Conservation (phyloP, 2,888 invertebrate species). For the Dynastes grantii region DNA sequence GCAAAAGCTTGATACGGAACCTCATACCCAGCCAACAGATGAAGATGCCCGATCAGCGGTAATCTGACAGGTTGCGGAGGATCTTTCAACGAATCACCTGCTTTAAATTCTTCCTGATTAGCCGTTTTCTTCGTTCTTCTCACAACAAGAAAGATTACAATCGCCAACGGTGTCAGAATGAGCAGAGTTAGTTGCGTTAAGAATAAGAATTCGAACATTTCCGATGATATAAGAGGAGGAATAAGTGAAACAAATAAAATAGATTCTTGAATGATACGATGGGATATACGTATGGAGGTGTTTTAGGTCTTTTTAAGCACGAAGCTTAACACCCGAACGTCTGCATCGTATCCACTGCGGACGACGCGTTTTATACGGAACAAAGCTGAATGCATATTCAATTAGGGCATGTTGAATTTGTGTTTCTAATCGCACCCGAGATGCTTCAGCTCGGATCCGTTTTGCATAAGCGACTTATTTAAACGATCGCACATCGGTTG, state of each 20-base stretch:
- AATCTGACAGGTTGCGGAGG: conserved; percentile 73
- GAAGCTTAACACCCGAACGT: conserved; percentile 2
- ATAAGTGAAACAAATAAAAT: no score
- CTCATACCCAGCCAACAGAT: conserved; percentile 74
- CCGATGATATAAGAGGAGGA: not conserved
- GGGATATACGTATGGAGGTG: not conserved
- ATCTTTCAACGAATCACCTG: conserved; percentile 60
- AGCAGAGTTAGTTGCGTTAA: conserved; percentile 2
- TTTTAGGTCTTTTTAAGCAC: not conserved
- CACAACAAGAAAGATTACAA: not conserved
- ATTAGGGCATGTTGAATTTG: conserved; percentile 30
- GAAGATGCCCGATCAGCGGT: conserved; percentile 75
- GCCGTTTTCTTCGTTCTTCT: not conserved
- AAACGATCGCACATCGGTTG: not conserved
- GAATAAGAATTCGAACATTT: conserved; percentile 3
- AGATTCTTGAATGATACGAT: no score
- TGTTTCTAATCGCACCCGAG: conserved; percentile 34
- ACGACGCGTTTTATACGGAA: conserved; percentile 23
- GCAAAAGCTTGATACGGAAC: conserved; percentile 76
- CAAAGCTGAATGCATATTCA: conserved; percentile 35
- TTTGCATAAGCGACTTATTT: conserved; percentile 24
- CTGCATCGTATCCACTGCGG: conserved; percentile 7
- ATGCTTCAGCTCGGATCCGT: not conserved
- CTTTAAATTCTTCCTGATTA: not conserved
- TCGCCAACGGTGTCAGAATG: not conserved